A percentile compares a stretch with the other conserved stretches of the same genome.
phyloP scores from a whole-genome alignment of 1,140 invertebrate genomes.

The Caenorhabditis tropicalis region DNA sequence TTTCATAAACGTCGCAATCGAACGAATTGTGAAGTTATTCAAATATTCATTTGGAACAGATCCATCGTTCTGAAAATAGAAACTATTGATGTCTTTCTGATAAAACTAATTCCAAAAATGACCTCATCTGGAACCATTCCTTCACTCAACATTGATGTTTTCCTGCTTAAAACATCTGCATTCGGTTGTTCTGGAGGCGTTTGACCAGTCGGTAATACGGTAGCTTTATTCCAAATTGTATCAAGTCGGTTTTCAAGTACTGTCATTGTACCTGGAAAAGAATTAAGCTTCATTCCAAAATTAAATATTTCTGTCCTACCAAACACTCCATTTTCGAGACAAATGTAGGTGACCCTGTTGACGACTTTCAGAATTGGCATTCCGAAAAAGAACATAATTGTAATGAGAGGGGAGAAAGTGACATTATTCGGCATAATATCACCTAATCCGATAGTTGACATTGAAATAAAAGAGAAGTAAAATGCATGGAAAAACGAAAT shows the following conservation, averaged over 20 bases:
- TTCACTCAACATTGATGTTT: neutral
- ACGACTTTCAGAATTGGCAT: constrained; percentile 48
- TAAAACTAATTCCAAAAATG: neutral
- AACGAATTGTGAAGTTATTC: constrained; percentile 50
- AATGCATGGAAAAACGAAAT: constrained; percentile 45
- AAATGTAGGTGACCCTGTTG: constrained; percentile 43
- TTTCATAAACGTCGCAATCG: constrained; percentile 48
- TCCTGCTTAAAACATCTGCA: neutral
- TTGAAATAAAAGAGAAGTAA: constrained; percentile 49
- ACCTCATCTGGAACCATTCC: constrained; percentile 38
- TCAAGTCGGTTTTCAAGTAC: constrained; percentile 39
- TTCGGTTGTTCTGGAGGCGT: neutral
- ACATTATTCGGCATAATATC: constrained; percentile 50
- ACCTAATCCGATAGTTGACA: constrained; percentile 46
- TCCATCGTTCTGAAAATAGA: neutral
- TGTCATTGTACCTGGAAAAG: constrained; percentile 33
- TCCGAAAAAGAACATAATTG: constrained; percentile 48
- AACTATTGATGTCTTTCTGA: neutral
- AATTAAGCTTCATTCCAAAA: neutral
- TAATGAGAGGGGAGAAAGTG: constrained; percentile 36
- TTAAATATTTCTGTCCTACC: neutral
- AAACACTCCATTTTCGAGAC: constrained; percentile 45
- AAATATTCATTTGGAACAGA: constrained; percentile 28
- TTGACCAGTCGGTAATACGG: neutral
- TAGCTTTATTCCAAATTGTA: neutral